A percentile compares a stretch with the other conserved stretches of the same genome.
Evolutionary conservation across 2,888 invertebrate genomes (phyloP).

Genomic region (Rhingia campestris): DNA sequence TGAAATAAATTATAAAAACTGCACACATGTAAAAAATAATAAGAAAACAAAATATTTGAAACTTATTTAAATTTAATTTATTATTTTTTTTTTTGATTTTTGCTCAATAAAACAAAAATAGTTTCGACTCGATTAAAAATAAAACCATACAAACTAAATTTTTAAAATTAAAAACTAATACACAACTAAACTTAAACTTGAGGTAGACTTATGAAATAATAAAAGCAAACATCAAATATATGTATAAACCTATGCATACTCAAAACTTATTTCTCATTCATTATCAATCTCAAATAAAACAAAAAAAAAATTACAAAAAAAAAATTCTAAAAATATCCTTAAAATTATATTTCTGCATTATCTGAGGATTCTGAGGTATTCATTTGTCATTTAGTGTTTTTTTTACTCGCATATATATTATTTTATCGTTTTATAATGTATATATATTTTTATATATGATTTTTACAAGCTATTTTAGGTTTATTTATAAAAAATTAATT

Average conservation of each 20-base stretch:
- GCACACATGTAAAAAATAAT: conserved; percentile 2
- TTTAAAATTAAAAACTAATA: conserved; percentile 34
- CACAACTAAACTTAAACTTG: conserved; percentile 57
- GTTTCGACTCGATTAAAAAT: conserved; percentile 48
- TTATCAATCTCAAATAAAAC: conserved; percentile 36
- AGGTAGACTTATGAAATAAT: conserved; percentile 71
- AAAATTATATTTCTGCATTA: conserved; percentile 52
- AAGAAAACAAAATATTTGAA: conserved; percentile 37
- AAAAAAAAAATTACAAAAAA: conserved; percentile 28
- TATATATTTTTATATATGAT: conserved; percentile 20
- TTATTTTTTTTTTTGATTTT: conserved; percentile 66
- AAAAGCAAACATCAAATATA: conserved; percentile 42
- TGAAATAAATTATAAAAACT: not conserved
- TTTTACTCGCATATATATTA: conserved; percentile 22
- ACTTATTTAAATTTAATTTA: conserved; percentile 58
- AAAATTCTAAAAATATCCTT: conserved; percentile 1
- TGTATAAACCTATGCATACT: conserved; percentile 12
- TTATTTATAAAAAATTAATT: conserved; percentile 23
- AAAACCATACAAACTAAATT: conserved; percentile 57
- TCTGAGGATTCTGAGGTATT: conserved; percentile 73
- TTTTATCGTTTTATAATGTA: not conserved
- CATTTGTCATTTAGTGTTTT: conserved; percentile 66
- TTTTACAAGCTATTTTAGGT: conserved; percentile 28
- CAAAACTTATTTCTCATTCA: conserved; percentile 15
- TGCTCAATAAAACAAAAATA: conserved; percentile 73